phyloP scores from a whole-genome alignment of 2,113 vertebrate species.

The Heliornis fulica region DNA sequence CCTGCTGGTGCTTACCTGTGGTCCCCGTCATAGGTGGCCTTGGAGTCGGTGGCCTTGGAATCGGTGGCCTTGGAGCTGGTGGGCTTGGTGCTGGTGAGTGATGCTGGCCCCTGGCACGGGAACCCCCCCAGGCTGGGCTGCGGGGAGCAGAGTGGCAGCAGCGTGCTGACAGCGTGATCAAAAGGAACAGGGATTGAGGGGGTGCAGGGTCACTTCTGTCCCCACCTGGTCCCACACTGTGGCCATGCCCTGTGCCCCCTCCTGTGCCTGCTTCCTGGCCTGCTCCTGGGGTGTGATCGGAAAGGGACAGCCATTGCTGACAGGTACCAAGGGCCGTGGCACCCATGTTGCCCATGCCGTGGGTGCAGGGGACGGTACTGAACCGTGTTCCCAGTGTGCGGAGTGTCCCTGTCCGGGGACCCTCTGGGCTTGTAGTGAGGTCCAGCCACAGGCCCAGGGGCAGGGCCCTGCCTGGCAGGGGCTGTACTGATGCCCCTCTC shows the following conservation, averaged over 20 bases:
- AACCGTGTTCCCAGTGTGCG: fast-evolving
- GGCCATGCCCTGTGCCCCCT: fast-evolving
- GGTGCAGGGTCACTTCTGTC: background rate
- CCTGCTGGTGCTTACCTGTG: background rate
- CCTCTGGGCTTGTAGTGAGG: background rate
- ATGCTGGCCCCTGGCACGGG: background rate
- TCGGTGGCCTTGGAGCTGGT: conserved; percentile 21
- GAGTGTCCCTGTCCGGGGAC: background rate
- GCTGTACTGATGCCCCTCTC: background rate
- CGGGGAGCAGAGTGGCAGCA: background rate
- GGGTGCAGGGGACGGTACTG: background rate
- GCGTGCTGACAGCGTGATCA: fast-evolving
- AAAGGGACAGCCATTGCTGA: background rate
- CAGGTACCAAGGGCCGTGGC: background rate
- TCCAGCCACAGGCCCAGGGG: background rate
- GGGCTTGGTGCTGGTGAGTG: conserved; percentile 50
- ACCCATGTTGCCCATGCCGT: background rate
- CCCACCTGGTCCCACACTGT: background rate
- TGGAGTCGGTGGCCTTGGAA: background rate
- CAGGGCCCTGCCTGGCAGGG: fast-evolving
- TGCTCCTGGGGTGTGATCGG: background rate
- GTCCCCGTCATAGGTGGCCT: background rate
- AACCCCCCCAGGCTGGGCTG: background rate
- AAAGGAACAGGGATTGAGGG: background rate
- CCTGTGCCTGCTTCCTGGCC: background rate